These are phyloP conservation scores for Limnephilus auricula DNA, from an alignment of 2,888 invertebrate genomes.

Conservation along the genomic window DNA sequence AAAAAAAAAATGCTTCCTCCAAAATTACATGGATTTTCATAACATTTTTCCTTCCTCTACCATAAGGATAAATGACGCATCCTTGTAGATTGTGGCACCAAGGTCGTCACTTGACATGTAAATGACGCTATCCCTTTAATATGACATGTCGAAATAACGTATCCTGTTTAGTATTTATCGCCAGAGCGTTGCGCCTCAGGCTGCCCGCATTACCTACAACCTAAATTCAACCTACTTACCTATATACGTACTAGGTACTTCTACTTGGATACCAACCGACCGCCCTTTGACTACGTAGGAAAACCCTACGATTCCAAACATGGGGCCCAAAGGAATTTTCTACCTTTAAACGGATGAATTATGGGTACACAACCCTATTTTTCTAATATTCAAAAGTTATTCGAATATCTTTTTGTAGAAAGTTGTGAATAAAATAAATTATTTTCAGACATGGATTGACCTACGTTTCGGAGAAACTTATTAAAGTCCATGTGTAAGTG, in stretches of 20 bases:
- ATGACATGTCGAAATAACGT: constrained; percentile 14
- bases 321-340: not conserved
- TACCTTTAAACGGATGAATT: not conserved
- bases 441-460: not conserved
- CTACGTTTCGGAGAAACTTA: not conserved
- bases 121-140: constrained; percentile 39
- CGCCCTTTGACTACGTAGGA: not conserved
- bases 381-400: not conserved
- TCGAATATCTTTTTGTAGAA: not conserved
- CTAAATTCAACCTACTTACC: not conserved
- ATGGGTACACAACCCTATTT: not conserved
- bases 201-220: not conserved
- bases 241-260: not conserved
- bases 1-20: not conserved
- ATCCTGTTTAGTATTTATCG: constrained; percentile 2
- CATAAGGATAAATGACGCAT: not conserved
- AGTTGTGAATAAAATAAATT: not conserved
- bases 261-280: not conserved
- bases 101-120: constrained; percentile 14
- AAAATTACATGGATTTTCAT: not conserved
- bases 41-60: not conserved
- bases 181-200: constrained; percentile 3
- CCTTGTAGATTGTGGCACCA: not conserved
- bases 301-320: not conserved
- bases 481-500: not conserved